Conservation (phyloP, 2,113 vertebrate genomes). For the Acrocephalus kingi region DNA sequence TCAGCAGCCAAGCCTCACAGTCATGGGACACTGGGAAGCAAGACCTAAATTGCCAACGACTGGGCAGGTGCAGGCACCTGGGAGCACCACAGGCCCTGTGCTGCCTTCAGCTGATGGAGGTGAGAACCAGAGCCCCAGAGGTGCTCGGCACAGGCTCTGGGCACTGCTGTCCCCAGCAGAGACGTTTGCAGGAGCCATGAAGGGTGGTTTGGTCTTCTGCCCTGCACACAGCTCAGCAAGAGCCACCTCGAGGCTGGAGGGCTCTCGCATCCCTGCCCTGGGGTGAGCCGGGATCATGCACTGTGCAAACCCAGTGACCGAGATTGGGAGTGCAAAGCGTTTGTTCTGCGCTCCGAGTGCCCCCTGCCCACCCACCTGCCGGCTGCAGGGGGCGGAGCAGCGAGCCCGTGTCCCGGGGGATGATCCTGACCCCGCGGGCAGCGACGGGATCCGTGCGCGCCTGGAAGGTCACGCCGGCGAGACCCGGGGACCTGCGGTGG, state of each 20-base stretch:
- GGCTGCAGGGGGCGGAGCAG: fast-evolving
- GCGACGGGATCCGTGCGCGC: neutral
- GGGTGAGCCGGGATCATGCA: fast-evolving
- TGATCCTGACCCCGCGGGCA: neutral
- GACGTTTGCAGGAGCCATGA: fast-evolving
- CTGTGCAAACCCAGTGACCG: fast-evolving
- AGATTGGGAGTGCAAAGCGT: fast-evolving
- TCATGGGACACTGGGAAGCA: fast-evolving
- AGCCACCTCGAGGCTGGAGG: fast-evolving
- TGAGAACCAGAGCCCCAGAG: neutral
- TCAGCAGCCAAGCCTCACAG: neutral
- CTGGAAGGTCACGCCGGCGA: neutral
- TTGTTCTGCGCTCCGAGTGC: fast-evolving
- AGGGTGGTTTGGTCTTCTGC: fast-evolving
- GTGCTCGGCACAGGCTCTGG: fast-evolving
- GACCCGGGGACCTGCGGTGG: neutral
- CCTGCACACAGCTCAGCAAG: fast-evolving
- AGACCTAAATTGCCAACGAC: fast-evolving
- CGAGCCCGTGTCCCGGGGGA: fast-evolving
- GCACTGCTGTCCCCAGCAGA: fast-evolving
- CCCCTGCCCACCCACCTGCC: fast-evolving
- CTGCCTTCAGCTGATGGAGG: fast-evolving
- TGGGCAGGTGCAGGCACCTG: neutral
- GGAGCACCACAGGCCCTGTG: neutral
- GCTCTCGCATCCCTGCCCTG: fast-evolving